Percentiles rank a stretch among this genome's conserved stretches.
phyloP scores from a whole-genome alignment of 2,113 vertebrate genomes.

The Phrynosoma platyrhinos region DNA sequence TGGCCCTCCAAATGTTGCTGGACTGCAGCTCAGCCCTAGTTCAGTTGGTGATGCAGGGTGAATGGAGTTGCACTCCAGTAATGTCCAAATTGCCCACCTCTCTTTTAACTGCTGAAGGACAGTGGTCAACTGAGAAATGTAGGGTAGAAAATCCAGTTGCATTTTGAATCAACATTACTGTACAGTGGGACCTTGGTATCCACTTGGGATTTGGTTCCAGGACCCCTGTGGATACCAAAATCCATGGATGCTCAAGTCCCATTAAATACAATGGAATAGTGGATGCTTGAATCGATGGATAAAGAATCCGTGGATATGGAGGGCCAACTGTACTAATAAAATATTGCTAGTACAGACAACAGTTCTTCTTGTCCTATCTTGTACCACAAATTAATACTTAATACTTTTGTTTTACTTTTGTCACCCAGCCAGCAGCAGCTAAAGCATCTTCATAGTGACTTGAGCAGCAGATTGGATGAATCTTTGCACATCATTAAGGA shows the following conservation, averaged over 20 bases:
- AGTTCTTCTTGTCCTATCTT: background rate
- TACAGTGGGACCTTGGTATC: too few relatives aligned
- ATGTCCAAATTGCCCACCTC: background rate
- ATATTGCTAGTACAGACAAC: background rate
- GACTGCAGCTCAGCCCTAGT: background rate
- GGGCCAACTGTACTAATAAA: background rate
- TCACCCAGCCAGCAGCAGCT: constrained; percentile 92
- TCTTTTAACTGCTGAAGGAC: too few relatives aligned
- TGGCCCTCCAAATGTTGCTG: background rate
- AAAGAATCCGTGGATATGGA: too few relatives aligned
- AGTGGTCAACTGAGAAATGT: background rate
- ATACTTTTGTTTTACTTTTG: constrained; percentile 57
- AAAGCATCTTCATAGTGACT: constrained; percentile 90
- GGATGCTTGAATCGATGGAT: too few relatives aligned
- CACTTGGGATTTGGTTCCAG: too few relatives aligned
- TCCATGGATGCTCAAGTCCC: too few relatives aligned
- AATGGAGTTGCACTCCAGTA: background rate
- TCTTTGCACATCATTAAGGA: constrained; percentile 94
- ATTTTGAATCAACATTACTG: too few relatives aligned
- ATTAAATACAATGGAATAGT: too few relatives aligned
- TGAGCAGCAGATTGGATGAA: constrained; percentile 92
- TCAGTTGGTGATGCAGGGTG: background rate
- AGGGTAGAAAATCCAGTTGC: background rate
- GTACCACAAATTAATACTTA: background rate
- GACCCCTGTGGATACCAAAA: too few relatives aligned